phyloP scores from a whole-genome alignment of 92 coral and sea anemone genomes.

The Blastomussa wellsi region DNA sequence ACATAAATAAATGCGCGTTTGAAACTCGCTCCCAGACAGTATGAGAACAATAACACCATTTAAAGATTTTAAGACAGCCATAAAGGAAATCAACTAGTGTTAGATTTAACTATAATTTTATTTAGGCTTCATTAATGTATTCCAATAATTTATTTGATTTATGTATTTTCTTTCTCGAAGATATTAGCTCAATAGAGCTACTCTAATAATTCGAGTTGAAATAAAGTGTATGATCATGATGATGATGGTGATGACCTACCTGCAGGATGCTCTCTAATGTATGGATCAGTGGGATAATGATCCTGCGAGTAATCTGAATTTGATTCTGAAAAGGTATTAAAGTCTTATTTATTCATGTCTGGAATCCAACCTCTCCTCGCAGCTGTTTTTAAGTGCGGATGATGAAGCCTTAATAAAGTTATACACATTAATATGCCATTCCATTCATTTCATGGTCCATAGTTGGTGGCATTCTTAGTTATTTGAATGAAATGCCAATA shows the following conservation, averaged over 20 bases:
- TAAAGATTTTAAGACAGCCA: no score
- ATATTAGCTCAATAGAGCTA: no score
- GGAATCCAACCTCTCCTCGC: not conserved
- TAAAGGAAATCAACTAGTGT: no score
- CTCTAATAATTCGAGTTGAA: no score
- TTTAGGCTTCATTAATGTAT: no score
- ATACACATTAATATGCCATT: no score
- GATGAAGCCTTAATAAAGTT: not conserved
- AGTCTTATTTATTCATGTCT: not conserved
- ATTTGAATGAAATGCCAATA: not conserved
- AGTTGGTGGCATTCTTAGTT: not conserved
- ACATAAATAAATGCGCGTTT: not conserved
- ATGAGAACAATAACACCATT: no score
- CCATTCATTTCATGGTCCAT: not conserved
- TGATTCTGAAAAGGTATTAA: slow-evolving; percentile 5
- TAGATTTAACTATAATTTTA: no score
- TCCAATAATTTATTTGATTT: no score
- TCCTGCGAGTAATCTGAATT: not conserved
- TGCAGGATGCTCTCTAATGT: not conserved
- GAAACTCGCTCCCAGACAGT: no score
- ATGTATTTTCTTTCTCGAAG: no score
- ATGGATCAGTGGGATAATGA: not conserved
- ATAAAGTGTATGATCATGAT: no score
- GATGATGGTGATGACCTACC: not conserved
- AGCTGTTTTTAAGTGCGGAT: not conserved